Evolutionary conservation across 2,113 vertebrate species (phyloP), one percentile per base, ranked within the genome.

Genomic region (Podarcis muralis): DNA sequence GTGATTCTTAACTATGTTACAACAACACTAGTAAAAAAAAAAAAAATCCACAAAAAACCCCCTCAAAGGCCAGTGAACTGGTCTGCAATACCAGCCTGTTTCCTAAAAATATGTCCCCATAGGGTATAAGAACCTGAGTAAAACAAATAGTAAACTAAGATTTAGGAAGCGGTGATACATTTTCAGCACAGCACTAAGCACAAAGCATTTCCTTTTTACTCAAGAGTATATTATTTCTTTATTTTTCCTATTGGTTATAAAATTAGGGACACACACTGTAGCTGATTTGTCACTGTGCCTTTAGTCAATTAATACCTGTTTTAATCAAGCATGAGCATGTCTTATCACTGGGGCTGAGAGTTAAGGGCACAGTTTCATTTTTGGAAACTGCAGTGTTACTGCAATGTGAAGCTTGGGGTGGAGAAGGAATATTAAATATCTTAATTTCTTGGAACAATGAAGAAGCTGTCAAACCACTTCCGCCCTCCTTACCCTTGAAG

Each of bases 1-100:
- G 22, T 53, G 2, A 74, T 92, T 89, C 59, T 84, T 76, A 79
- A 9, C 13, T 4, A 80, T 66, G 11, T 23, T 80, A 48, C 57
- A 92, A 87, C 1, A 65, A 87, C 1, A 65, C 7, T 57, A 89
- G 25, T 87, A 89, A 86, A 87, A 8, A 68, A 0, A 71, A 84
- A 84, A 68, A 2, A 35, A 53, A 48, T 48, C 12, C 30, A n/a
- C 66, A 23, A 68, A 15, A 2, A 88, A 6, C 20, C 83, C 83
- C 0, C 72, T 5, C 32, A n/a, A 66, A 65, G 69, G 35, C 59
- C 25, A 65, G 0, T 81, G 0, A 91, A 71, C 85, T 84, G 66
- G 22, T 76, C 0, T 2, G 1, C 35, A 92, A 27, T 1, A 87
- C 57, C 3, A 69, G 22, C 6, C 37, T 37, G 8, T 0, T 81